phyloP scores from a whole-genome alignment of 2,888 invertebrate genomes.

The Sympetrum striolatum region DNA sequence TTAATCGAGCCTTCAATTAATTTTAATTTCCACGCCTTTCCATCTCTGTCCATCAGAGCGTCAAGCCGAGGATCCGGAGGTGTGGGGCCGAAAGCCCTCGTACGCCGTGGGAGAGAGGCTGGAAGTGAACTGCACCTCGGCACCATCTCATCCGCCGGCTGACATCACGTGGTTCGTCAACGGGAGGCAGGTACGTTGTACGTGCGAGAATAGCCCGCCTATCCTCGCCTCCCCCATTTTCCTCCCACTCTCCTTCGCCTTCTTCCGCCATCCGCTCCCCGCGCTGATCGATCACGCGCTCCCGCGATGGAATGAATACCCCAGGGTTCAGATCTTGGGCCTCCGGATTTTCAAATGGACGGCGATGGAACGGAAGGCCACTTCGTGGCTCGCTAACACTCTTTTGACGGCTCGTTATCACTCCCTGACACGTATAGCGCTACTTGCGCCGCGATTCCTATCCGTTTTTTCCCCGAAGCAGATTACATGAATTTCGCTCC shows the following conservation, averaged over 20 bases:
- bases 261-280: not conserved
- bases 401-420: not conserved
- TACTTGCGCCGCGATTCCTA: not conserved
- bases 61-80: constrained; percentile 21
- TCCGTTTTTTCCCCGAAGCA: not conserved
- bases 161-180: constrained; percentile 46
- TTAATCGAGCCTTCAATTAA: too few relatives aligned
- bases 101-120: constrained; percentile 42
- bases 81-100: constrained; percentile 34
- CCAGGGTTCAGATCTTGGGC: not conserved
- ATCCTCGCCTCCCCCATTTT: not conserved
- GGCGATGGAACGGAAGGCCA: not conserved
- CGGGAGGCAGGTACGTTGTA: constrained; percentile 41
- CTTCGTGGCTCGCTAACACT: not conserved
- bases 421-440: not conserved
- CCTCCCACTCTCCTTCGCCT: not conserved
- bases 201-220: not conserved
- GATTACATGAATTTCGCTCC: not conserved
- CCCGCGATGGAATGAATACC: not conserved
- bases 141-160: constrained; percentile 39
- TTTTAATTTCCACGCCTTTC: not conserved
- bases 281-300: not conserved
- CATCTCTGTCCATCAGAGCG: not conserved
- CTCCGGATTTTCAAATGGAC: not conserved
- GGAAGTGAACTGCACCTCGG: constrained; percentile 42